These are phyloP conservation scores for Lampropteryx suffumata DNA, from an alignment of 2,888 invertebrate species.

Conservation along the genomic window DNA sequence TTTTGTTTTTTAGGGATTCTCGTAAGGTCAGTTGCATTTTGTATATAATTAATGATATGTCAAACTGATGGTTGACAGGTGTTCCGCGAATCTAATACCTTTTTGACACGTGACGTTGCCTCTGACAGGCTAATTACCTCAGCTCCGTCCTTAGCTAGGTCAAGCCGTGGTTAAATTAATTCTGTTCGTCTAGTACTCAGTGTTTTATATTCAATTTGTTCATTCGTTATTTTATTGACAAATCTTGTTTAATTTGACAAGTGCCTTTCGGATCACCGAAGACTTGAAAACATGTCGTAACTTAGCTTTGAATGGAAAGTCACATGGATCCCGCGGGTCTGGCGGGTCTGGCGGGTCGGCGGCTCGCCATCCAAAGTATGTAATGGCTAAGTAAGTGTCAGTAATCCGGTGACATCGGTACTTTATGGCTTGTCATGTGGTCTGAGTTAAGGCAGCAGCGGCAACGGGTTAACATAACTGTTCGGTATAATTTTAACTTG, in stretches of 20 bases:
- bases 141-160: neutral
- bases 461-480: slow-evolving; percentile 16
- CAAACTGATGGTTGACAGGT: slow-evolving; percentile 31
- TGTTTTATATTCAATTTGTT: too few species aligned
- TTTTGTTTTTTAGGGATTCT: slow-evolving; percentile 26
- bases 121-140: slow-evolving; percentile 30
- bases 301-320: slow-evolving; percentile 13
- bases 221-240: neutral
- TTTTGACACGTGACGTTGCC: slow-evolving; percentile 18
- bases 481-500: too few species aligned
- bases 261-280: neutral
- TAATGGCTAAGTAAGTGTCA: slow-evolving; percentile 49
- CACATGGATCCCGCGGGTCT: slow-evolving; percentile 28
- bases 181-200: too few species aligned
- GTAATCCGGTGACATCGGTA: slow-evolving; percentile 46
- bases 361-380: slow-evolving; percentile 36
- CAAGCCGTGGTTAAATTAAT: too few species aligned
- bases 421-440: slow-evolving; percentile 44
- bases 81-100: slow-evolving; percentile 27
- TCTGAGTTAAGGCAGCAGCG: slow-evolving; percentile 26
- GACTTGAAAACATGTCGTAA: neutral
- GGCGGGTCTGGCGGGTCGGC: slow-evolving; percentile 46
- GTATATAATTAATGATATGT: slow-evolving; percentile 32
- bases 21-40: slow-evolving; percentile 25
- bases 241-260: slow-evolving; percentile 1